Percentiles rank a stretch among this genome's conserved stretches.
Evolutionary conservation across 1,140 invertebrate genomes (phyloP).

Genomic region (Drosophila oshimai): DNA sequence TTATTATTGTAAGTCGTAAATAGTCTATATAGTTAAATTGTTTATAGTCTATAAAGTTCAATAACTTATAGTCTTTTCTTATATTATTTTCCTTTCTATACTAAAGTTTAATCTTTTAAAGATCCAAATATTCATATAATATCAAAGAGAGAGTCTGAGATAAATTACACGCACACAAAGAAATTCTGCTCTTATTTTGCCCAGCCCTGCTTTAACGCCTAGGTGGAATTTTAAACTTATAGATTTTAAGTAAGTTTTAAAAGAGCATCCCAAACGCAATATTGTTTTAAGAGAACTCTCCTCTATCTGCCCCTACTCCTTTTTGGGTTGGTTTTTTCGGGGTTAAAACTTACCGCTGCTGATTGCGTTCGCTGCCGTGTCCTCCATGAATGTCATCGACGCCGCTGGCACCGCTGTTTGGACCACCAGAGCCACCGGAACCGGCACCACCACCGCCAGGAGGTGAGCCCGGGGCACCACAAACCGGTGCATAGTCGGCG

Average conservation of each 20-base stretch:
- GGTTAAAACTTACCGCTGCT: slow-evolving; percentile 78
- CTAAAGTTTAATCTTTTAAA: too few relatives aligned
- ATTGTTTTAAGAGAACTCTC: background rate
- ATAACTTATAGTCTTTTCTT: too few relatives aligned
- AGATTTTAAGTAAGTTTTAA: background rate
- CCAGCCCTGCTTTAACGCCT: too few relatives aligned
- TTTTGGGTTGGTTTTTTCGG: slow-evolving; percentile 15
- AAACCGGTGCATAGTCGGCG: slow-evolving; percentile 82
- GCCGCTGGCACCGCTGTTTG: slow-evolving; percentile 31
- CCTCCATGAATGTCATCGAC: slow-evolving; percentile 74
- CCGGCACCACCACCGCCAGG: slow-evolving; percentile 35
- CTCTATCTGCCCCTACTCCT: background rate
- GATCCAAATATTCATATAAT: too few relatives aligned
- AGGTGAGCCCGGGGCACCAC: slow-evolving; percentile 46
- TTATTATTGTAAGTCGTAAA: too few relatives aligned
- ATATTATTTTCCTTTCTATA: too few relatives aligned
- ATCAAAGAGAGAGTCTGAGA: too few relatives aligned
- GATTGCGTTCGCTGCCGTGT: slow-evolving; percentile 76
- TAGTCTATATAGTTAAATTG: too few relatives aligned
- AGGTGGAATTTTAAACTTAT: background rate
- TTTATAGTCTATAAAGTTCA: too few relatives aligned
- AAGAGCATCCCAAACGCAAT: slow-evolving; percentile 6
- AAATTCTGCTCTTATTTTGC: too few relatives aligned
- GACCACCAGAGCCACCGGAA: slow-evolving; percentile 30
- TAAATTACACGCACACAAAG: too few relatives aligned